Base-by-base conservation (phyloP, 2,797 vertebrate species). In the Peromyscus eremicus region DNA sequence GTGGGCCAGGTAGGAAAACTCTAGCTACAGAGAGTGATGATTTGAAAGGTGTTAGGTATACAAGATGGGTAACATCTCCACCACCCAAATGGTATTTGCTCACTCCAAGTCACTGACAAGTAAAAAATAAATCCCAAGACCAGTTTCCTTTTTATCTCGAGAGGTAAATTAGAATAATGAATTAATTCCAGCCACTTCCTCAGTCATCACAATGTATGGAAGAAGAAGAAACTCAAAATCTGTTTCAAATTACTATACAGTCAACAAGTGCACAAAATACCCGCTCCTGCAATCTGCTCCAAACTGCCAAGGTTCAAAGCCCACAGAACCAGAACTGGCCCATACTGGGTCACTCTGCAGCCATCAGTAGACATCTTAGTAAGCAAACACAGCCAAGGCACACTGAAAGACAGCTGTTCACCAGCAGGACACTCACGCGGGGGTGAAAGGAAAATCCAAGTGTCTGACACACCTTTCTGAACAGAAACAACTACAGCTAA, bases 201-300 rank as follows among this genome's bases (percentile, higher is more conserved):
- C 49, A 49, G 81, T 89, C 83, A 71, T 94, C 25, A 87, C 7
- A 93, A 83, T 73, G 34, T 37, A 80, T 62, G 55, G 73, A 94
- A 97, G 86, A 43, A 86, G 70, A 97, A 94, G 43, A 46, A 46
- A 92, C 5, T 34, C 86, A 55, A 95, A 91, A 83, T 94, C 52
- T 68, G n/a, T 93, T 52, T 19, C 76, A 87, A 84, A n/a, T 87
- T 46, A 21, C 6, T 37, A 64, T 11, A 91, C 19, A 62, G 40
- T 82, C 80, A 73, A 70, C 75, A 55, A 85, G 1, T 79, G 93
- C 23, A 62, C 14, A 62, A 1, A 82, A 37, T 37, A 76, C 68
- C 40, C 37, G 55, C 40, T 57, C 94, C 80, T 89, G 62, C 4
- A 70, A 46, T 71, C 43, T 80, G 55, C 87, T 64, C 21, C 90